Evolutionary conservation across 2,113 vertebrate genomes (phyloP).

Genomic region (Meleagris gallopavo): DNA sequence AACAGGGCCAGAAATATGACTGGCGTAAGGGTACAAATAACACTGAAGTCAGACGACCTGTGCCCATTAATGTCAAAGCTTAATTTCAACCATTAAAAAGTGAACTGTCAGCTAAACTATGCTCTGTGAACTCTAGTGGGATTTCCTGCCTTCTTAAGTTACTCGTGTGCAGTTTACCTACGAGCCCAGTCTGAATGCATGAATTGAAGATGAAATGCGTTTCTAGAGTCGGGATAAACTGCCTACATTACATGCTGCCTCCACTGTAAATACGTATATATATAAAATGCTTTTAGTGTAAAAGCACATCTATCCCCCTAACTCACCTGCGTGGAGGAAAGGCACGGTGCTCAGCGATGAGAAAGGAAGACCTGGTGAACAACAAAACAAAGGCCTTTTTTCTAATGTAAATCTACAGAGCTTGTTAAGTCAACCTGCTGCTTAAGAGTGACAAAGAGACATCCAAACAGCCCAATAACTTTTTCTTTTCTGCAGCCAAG

Average conservation of each 20-base stretch:
- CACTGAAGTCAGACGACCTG: conserved; percentile 31
- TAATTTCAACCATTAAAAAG: conserved; percentile 65
- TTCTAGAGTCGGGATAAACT: background rate
- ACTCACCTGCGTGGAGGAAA: background rate
- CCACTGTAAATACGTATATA: background rate
- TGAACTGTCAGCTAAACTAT: conserved; percentile 45
- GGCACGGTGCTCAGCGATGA: background rate
- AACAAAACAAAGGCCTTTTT: background rate
- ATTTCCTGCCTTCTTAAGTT: conserved; percentile 65
- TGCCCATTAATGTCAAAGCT: conserved; percentile 58
- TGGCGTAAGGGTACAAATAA: conserved; percentile 33
- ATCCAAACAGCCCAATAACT: background rate
- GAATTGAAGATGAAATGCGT: background rate
- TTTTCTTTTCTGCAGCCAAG: background rate
- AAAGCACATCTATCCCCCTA: background rate
- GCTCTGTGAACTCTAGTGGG: conserved; percentile 38
- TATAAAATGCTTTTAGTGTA: background rate
- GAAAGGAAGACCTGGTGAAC: background rate
- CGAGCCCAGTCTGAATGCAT: background rate
- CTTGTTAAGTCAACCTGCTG: background rate
- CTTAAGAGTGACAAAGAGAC: background rate
- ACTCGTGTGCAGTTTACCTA: background rate
- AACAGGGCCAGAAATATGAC: conserved; percentile 50
- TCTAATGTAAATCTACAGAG: background rate
- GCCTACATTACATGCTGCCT: background rate